Evolutionary conservation across 2,797 vertebrate genomes (phyloP), one percentile per base, ranked within the genome.

Genomic region (Microctenopoma stevenorrisi): DNA sequence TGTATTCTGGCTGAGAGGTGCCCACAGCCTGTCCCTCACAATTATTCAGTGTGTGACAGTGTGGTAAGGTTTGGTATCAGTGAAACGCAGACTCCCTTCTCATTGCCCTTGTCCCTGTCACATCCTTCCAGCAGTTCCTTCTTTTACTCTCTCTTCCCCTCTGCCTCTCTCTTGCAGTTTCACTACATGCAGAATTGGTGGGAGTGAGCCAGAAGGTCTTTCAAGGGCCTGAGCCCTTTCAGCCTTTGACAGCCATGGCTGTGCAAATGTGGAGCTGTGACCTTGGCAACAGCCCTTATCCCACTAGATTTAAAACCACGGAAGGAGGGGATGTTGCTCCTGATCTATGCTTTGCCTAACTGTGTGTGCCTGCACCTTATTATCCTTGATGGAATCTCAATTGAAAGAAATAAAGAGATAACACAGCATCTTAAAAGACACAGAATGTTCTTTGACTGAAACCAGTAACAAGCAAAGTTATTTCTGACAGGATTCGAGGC

Each of bases 231-330:
- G 72, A 86, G 85, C 78, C 85, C 86, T 91, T 92, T 91, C 89
- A 91, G 88, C 78, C 81, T 89, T 84, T 92, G 90, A 92, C 90
- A 89, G 84, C 77, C 89, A 82, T 91, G 87, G 88, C 89, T 84
- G 87, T 87, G 89, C 75, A 85, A 91, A 91, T 89, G 86, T 75
- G 66, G 81, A 87, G 85, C 85, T 80, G 79, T 87, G 87, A 90
- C 88, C 88, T 89, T 88, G 88, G 87, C 87, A 90, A 80, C 83
- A 43, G 73, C 74, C 81, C 81, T 82, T 73, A 79, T 81, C 82
- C 83, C 30, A 57, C 81, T 87, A 76, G 49, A 58, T 83, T 88
- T 91, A 68, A 77, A 87, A 65, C 74, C 72, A 50, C 71, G 13
- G 76, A 77, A 81, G 75, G 63, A 70, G 78, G 72, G 65, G 73